phyloP scores from a whole-genome alignment of 2,888 invertebrate species.

The Hydrotaea cyrtoneurina region DNA sequence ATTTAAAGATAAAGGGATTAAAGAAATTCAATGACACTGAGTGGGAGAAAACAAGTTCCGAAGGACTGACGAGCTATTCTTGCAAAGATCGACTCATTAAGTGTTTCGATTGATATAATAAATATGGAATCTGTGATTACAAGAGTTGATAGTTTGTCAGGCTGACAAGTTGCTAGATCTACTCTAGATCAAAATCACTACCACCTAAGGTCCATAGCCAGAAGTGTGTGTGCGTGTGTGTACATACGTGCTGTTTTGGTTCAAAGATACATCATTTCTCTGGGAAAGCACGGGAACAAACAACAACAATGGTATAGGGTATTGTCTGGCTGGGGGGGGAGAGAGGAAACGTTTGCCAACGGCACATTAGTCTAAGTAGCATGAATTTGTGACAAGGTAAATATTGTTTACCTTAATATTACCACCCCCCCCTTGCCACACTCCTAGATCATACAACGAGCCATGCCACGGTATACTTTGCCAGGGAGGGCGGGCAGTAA shows the following conservation, averaged over 20 bases:
- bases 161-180: too few relatives aligned
- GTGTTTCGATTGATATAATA: too few relatives aligned
- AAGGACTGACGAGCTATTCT: too few relatives aligned
- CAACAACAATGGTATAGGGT: neutral
- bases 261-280: neutral
- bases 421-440: neutral
- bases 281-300: neutral
- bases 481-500: neutral
- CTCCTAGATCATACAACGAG: too few relatives aligned
- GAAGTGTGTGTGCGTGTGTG: neutral
- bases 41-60: too few relatives aligned
- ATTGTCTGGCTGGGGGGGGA: too few relatives aligned
- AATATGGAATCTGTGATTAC: too few relatives aligned
- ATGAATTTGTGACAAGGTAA: slow-evolving; percentile 40
- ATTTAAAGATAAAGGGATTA: too few relatives aligned
- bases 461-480: neutral
- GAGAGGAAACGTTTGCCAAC: too few relatives aligned
- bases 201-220: neutral
- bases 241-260: neutral
- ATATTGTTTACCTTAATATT: slow-evolving; percentile 32
- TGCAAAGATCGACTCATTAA: too few relatives aligned
- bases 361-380: slow-evolving; percentile 24
- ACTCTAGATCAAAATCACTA: neutral
- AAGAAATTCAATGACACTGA: too few relatives aligned
- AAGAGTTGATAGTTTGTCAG: too few relatives aligned